phyloP scores from a whole-genome alignment of 2,797 vertebrate species.

The Hyperoplus lanceolatus region DNA sequence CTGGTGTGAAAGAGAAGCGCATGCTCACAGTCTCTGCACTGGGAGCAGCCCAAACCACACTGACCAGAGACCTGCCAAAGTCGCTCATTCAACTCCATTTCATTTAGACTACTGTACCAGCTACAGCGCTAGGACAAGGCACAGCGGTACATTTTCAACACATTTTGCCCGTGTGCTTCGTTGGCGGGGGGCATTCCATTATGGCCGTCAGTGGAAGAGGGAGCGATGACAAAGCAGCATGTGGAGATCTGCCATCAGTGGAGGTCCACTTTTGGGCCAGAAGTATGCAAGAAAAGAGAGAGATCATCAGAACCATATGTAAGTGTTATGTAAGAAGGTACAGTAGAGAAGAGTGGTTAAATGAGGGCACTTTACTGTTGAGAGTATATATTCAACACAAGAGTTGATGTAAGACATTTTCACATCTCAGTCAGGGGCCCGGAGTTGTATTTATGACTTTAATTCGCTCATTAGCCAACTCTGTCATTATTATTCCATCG shows the following conservation, averaged over 20 bases:
- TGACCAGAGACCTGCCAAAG: slow-evolving; percentile 78
- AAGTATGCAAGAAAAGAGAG: not conserved
- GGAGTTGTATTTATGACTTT: slow-evolving; percentile 78
- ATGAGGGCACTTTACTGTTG: slow-evolving; percentile 42
- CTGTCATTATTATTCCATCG: slow-evolving; percentile 80
- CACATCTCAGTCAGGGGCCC: slow-evolving; percentile 60
- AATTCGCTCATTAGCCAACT: slow-evolving; percentile 82
- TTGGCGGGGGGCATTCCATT: slow-evolving; percentile 40
- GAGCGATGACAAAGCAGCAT: slow-evolving; percentile 13
- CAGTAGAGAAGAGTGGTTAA: slow-evolving; percentile 25
- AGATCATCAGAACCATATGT: slow-evolving; percentile 13
- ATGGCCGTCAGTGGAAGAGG: slow-evolving; percentile 31
- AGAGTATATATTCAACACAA: slow-evolving; percentile 45
- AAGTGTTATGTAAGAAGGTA: slow-evolving; percentile 49
- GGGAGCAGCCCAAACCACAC: slow-evolving; percentile 82
- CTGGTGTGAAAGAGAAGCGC: slow-evolving; percentile 69
- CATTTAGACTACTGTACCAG: slow-evolving; percentile 69
- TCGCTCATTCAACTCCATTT: slow-evolving; percentile 76
- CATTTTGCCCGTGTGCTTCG: slow-evolving; percentile 28
- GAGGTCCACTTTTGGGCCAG: slow-evolving; percentile 16
- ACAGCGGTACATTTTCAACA: slow-evolving; percentile 56
- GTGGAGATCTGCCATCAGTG: slow-evolving; percentile 16
- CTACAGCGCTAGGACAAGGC: slow-evolving; percentile 48
- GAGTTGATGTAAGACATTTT: slow-evolving; percentile 69
- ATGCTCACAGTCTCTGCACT: slow-evolving; percentile 61